These are phyloP conservation scores for Catostomus latipinnis DNA, from an alignment of 2,797 vertebrate genomes.

Conservation along the genomic window DNA sequence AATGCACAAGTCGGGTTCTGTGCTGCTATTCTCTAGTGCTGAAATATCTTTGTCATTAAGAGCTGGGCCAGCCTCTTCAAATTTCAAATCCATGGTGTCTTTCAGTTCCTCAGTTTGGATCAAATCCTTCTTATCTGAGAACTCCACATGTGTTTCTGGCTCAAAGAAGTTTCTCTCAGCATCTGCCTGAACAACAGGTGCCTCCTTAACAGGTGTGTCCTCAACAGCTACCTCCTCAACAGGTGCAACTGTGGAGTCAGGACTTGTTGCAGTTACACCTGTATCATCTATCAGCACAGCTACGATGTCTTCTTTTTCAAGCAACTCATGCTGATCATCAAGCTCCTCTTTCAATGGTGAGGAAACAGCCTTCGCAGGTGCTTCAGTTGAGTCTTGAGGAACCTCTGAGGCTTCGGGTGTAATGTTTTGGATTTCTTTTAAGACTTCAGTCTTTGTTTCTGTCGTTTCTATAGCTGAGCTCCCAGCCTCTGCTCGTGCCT, in stretches of 20 bases:
- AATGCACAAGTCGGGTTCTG: not conserved
- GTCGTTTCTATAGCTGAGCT: conserved; percentile 2
- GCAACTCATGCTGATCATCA: not conserved
- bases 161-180: conserved; percentile 30
- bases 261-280: not conserved
- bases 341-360: conserved; percentile 2
- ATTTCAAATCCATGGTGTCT: not conserved
- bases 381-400: not conserved
- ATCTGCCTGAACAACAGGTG: not conserved
- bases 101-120: not conserved
- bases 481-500: conserved; percentile 31
- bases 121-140: not conserved
- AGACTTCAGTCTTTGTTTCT: conserved; percentile 53
- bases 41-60: not conserved
- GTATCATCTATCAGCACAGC: not conserved
- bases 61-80: not conserved
- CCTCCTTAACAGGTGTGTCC: conserved; percentile 24
- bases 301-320: conserved; percentile 12
- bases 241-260: conserved; percentile 23
- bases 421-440: conserved; percentile 64
- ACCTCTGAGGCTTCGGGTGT: conserved; percentile 47
- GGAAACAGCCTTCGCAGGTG: not conserved
- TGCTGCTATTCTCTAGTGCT: not conserved
- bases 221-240: conserved; percentile 46
- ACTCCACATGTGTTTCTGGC: conserved; percentile 30